Percentiles rank a stretch among this genome's conserved stretches.
These are phyloP conservation scores for Sminthurinus aureus DNA, from an alignment of 2,888 invertebrate genomes.

Conservation along the genomic window DNA sequence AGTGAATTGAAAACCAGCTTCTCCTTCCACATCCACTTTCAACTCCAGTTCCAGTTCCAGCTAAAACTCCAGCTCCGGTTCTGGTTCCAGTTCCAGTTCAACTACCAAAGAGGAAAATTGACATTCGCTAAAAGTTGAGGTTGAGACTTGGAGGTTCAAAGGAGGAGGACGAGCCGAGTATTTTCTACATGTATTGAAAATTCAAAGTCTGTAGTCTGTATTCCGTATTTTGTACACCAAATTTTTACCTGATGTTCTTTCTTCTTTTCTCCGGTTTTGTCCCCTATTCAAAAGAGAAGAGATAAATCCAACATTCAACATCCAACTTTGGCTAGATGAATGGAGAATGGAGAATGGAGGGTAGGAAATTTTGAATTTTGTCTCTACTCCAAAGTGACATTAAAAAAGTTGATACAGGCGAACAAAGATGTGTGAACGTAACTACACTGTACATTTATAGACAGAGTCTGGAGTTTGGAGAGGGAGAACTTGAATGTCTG, in stretches of 20 bases:
- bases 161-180: neutral
- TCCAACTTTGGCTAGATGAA: neutral
- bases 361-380: neutral
- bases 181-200: neutral
- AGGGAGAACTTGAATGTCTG: neutral
- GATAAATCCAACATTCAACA: too few species aligned
- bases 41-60: too few species aligned
- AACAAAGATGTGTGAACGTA: neutral
- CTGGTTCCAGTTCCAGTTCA: too few species aligned
- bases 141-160: neutral
- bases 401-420: conserved; percentile 14
- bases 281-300: neutral
- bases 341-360: neutral
- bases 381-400: neutral
- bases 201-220: neutral
- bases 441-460: neutral
- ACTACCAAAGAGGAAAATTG: too few species aligned
- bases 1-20: neutral
- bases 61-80: too few species aligned
- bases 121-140: neutral
- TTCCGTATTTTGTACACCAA: too few species aligned
- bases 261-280: neutral
- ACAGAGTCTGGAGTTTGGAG: neutral
- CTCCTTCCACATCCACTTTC: too few species aligned
- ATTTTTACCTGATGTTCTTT: conserved; percentile 12